Evolutionary conservation across 2,888 invertebrate genomes (phyloP), one percentile per base, ranked within the genome.

Genomic region (Temnothorax unifasciatus): DNA sequence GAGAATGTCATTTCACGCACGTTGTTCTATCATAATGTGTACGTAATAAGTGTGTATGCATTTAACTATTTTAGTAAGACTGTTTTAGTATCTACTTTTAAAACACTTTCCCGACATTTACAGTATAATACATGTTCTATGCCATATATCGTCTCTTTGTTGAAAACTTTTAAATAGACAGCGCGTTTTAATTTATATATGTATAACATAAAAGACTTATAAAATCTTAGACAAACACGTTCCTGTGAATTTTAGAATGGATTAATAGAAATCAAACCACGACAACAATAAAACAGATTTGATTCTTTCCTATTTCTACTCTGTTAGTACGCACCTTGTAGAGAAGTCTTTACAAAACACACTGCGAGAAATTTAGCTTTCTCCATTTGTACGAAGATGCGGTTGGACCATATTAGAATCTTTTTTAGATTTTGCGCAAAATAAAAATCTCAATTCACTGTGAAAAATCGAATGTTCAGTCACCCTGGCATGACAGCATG

Each of bases 361-460:
- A 81, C 11, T 52, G 25, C 6, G 57, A 71, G 41, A 34, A 79
- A 38, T 81, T 71, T 69, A 81, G 5, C 59, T 81, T 81, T 81
- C 79, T 81, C 79, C 69, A 44, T 79, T 79, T 29, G 3, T n/a
- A 21, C 47, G 38, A 61, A 25, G 73, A 71, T 52, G 52, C n/a
- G 71, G 13, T 69, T 47, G 18, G 11, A 13, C 34, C 59, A 79
- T 21, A 71, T 44, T 25, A 44, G 1, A 66, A 66, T 71, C 8
- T 44, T 59, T 3, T 59, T 13, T n/a, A 66, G 25, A 47, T 81
- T 61, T 81, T 13, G 29, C 25, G 50, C n/a, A 61, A 81, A 73
- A 71, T 59, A 59, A 47, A 34, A 69, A 41, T 76, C 6, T 61
- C 18, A 15, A 38, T 63, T 77, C 3, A 15, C 34, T 59, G 13